phyloP scores from a whole-genome alignment of 2,113 vertebrate genomes.

The Rhizomys pruinosus region DNA sequence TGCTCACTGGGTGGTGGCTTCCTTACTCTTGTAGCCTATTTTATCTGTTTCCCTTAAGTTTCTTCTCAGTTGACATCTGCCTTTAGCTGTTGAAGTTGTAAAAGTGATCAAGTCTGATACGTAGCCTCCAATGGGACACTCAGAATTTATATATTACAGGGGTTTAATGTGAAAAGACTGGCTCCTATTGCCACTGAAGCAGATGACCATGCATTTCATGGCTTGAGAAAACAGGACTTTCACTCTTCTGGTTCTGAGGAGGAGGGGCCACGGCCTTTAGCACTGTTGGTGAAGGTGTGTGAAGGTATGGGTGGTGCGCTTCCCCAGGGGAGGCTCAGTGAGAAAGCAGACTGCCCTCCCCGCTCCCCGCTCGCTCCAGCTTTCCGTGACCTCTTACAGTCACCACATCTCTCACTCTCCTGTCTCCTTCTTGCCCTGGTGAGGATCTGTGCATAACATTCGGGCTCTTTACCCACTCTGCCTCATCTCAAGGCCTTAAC shows the following conservation, averaged over 20 bases:
- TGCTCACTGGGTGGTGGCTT: neutral
- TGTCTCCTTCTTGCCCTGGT: neutral
- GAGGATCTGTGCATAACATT: neutral
- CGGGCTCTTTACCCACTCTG: neutral
- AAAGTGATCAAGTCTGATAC: neutral
- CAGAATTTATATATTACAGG: neutral
- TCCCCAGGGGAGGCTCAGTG: neutral
- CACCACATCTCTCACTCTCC: neutral
- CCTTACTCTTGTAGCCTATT: neutral
- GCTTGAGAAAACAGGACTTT: neutral
- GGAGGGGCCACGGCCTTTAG: neutral
- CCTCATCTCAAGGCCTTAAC: neutral
- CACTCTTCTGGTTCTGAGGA: neutral
- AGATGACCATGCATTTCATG: neutral
- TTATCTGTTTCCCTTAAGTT: neutral
- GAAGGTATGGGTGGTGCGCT: too few species aligned
- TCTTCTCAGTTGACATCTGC: neutral
- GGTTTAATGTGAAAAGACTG: neutral
- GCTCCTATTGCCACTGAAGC: neutral
- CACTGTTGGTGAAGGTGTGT: neutral
- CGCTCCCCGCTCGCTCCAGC: neutral
- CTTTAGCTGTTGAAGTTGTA: neutral
- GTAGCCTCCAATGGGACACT: neutral
- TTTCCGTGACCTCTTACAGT: neutral
- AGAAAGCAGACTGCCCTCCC: fast-evolving